These are phyloP conservation scores for Piprites chloris DNA, from an alignment of 2,113 vertebrate species.

Conservation along the genomic window DNA sequence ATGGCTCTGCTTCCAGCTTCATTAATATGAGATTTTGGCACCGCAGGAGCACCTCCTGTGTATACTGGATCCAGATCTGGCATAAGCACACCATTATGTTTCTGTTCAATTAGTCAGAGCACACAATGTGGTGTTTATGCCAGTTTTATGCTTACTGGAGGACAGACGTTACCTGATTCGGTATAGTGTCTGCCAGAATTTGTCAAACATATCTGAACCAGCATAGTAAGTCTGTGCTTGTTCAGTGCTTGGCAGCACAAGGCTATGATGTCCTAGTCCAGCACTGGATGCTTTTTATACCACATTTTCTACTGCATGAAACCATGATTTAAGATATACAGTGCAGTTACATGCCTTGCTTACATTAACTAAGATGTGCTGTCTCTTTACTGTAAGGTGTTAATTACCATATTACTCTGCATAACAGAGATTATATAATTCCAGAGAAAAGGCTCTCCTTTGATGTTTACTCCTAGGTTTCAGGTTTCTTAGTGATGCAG, in stretches of 20 bases:
- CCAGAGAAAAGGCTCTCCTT: not conserved
- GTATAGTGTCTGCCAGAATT: not conserved
- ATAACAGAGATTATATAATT: conserved; percentile 2
- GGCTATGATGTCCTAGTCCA: not conserved
- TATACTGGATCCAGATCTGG: not conserved
- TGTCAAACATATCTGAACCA: conserved; percentile 5
- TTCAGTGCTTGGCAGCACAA: not conserved
- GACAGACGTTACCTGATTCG: not conserved
- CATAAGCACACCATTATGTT: conserved; percentile 15
- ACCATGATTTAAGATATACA: not conserved
- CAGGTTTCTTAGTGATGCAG: not conserved
- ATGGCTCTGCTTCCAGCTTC: conserved; percentile 26
- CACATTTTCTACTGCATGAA: not conserved
- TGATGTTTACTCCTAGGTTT: not conserved
- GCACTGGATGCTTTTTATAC: not conserved
- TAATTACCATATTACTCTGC: not conserved
- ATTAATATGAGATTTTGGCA: conserved; percentile 47
- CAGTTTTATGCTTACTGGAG: conserved; percentile 23
- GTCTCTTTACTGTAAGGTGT: not conserved
- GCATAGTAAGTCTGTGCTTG: not conserved
- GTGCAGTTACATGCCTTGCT: not conserved
- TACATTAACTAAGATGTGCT: not conserved
- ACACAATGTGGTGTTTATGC: not conserved
- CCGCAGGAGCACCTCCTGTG: conserved; percentile 20
- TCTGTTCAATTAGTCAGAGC: conserved; percentile 31